Base-by-base conservation (phyloP, 2,113 vertebrate genomes). In the Gila orcuttii region DNA sequence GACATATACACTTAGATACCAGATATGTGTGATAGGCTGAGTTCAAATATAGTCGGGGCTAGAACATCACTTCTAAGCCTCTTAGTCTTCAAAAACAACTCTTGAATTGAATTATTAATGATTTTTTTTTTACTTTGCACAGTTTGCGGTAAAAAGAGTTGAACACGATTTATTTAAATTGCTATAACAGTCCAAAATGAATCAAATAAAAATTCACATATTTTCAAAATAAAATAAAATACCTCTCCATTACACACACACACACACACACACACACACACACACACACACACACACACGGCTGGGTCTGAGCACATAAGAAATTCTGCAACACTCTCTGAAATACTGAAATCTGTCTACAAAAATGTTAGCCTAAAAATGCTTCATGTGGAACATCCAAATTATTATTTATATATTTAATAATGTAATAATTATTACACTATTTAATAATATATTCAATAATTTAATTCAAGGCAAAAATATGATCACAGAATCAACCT, bases 31-130 rank as follows among this genome's bases (percentile, higher is more conserved):
- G 71, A 74, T 25, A 25, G 25, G 11, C 69, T 73, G 21, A 45
- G 39, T 25, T 74, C 39, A 74, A 74, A 47, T 74, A 13, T 45
- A 45, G 39, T 74, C 71, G n/a, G n/a, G 71, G 71, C 42, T 42
- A 71, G 39, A 47, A 74, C 23, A 25, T 74, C 21, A 25, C 42
- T 74, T 74, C 39, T 47, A 74, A 74, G 71, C 10, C 23, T 42
- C 21, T 73, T n/a, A 1, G 6, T 45, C 23, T 47, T 74, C 39
- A 47, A 74, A 74, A 74, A 25, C 39, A 74, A 45, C 71, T 13
- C 69, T 74, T 25, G 21, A 74, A 74, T 15, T 74, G 23, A 74
- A 74, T 74, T 28, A 47, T 25, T 75, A 12, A 75, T 50, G 3
- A 0, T 45, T 25, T 45, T 12, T 42, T 45, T 45, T 13, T 45